Percentiles rank a stretch among this genome's conserved stretches.
Conservation (phyloP, 2,888 invertebrate species). For the Cheilosia urbana region DNA sequence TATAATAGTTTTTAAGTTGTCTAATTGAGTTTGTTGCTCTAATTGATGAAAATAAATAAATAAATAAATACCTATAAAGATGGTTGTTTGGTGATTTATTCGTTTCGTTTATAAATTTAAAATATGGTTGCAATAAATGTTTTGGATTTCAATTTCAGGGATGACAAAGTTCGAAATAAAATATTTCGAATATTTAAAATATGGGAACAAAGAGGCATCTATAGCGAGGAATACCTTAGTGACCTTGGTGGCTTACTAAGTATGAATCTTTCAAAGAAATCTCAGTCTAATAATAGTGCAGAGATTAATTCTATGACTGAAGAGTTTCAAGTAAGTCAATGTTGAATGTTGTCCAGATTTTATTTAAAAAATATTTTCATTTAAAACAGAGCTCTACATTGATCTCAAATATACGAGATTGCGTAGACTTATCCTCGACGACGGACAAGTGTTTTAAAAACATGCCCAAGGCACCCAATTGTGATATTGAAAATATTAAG, state of each 20-base stretch:
- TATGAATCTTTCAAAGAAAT: conserved; percentile 87
- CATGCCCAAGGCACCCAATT: conserved; percentile 84
- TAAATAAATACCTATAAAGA: too few relatives aligned
- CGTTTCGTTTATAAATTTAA: too few relatives aligned
- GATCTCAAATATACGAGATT: conserved; percentile 90
- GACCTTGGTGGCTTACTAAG: conserved; percentile 93
- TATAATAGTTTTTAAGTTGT: too few relatives aligned
- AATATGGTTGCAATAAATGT: not conserved
- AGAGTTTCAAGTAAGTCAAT: conserved; percentile 80
- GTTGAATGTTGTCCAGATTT: not conserved
- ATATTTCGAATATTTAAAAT: conserved; percentile 96
- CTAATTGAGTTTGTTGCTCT: too few relatives aligned
- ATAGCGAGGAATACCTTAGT: conserved; percentile 94
- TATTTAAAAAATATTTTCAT: conserved; percentile 8
- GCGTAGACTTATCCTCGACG: conserved; percentile 89
- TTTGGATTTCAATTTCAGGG: conserved; percentile 85
- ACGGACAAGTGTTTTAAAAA: conserved; percentile 88
- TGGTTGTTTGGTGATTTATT: too few relatives aligned
- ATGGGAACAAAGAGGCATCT: conserved; percentile 97
- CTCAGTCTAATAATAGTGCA: conserved; percentile 75
- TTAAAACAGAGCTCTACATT: conserved; percentile 88
- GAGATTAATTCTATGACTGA: conserved; percentile 78
- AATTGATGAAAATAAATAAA: too few relatives aligned
- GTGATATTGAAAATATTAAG: conserved; percentile 91
- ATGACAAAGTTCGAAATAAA: conserved; percentile 94